Evolutionary conservation across 2,113 vertebrate species (phyloP), one percentile per base, ranked within the genome.

Genomic region (Paramisgurnus dabryanus): DNA sequence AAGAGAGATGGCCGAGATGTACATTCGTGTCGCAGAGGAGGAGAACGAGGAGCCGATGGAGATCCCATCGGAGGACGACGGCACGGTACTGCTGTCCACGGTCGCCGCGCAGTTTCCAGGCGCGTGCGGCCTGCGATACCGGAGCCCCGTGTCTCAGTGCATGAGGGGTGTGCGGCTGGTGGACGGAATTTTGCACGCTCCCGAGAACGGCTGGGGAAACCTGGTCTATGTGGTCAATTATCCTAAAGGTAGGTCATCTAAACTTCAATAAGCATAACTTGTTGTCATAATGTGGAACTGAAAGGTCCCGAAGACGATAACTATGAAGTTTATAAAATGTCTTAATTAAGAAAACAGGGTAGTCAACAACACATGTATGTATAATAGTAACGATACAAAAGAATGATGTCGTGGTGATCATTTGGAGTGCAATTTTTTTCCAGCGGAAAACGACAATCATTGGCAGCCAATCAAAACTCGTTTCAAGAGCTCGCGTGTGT

Each of bases 21-120:
- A 99, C 72, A 98, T 99, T 87, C 95, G 97, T 53, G 97, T 99
- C 53, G 97, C 98, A 0, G 98, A 99, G 87, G 98, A 99, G 70
- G 98, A 99, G 88, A 99, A 98, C 1, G 98, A 99, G 39, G 97
- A 99, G 47, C 98, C 98, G 27, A 99, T 99, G 89, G 98, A 99
- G 89, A 99, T 99, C 65, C 98, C 98, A 0, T 95, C 96, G 0
- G 98, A 99, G 81, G 98, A 99, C 5, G 98, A 99, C 45, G 97
- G 97, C 15, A 99, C 98, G 0, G 96, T 99, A n/a, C 88, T 98
- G 79, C 90, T 99, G 0, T 99, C 98, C n/a, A 98, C 97, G 0
- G 97, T 99, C 0, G 94, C 97, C 0, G 98, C 98, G 50, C 98
- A 99, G 93, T 99, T 99, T 76, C 98, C 98, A 0, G 98, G 98